Conservation (phyloP, 2,888 invertebrate genomes). For the Ennomos fuscantarius region DNA sequence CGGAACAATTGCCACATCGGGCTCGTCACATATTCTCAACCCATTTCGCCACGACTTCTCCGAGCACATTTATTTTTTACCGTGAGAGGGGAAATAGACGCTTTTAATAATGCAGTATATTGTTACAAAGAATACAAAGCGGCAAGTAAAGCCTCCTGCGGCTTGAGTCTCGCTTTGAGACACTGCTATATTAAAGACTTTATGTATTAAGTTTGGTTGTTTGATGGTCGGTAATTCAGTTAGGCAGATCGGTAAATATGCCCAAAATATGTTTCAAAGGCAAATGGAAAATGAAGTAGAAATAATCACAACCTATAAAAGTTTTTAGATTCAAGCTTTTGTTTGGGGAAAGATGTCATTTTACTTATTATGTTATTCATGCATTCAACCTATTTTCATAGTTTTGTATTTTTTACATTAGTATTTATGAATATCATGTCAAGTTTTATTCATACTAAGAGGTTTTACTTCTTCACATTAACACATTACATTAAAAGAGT, state of each 20-base stretch:
- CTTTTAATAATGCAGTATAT: slow-evolving; percentile 78
- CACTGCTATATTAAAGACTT: slow-evolving; percentile 60
- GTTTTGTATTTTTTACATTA: too few species aligned
- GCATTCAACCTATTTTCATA: too few species aligned
- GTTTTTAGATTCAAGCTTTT: too few species aligned
- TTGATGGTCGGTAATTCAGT: slow-evolving; percentile 56
- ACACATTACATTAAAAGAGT: too few species aligned
- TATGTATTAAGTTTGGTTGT: slow-evolving; percentile 59
- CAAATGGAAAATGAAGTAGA: slow-evolving; percentile 15
- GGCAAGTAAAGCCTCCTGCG: slow-evolving; percentile 60
- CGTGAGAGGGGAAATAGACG: slow-evolving; percentile 60
- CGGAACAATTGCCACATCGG: slow-evolving; percentile 56
- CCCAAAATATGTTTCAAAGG: slow-evolving; percentile 14
- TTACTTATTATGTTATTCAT: too few species aligned
- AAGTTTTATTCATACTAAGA: too few species aligned
- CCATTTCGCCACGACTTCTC: slow-evolving; percentile 55
- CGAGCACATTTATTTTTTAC: slow-evolving; percentile 67
- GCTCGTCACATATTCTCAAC: slow-evolving; percentile 61
- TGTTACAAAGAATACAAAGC: slow-evolving; percentile 77
- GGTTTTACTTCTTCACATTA: too few species aligned
- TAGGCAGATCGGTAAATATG: slow-evolving; percentile 40
- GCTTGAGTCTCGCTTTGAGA: slow-evolving; percentile 55
- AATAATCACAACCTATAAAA: too few species aligned
- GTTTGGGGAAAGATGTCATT: too few species aligned
- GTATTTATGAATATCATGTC: too few species aligned